A percentile compares a stretch with the other conserved stretches of the same genome.
phyloP scores from a whole-genome alignment of 1,140 invertebrate genomes.

The Amyelois transitella region DNA sequence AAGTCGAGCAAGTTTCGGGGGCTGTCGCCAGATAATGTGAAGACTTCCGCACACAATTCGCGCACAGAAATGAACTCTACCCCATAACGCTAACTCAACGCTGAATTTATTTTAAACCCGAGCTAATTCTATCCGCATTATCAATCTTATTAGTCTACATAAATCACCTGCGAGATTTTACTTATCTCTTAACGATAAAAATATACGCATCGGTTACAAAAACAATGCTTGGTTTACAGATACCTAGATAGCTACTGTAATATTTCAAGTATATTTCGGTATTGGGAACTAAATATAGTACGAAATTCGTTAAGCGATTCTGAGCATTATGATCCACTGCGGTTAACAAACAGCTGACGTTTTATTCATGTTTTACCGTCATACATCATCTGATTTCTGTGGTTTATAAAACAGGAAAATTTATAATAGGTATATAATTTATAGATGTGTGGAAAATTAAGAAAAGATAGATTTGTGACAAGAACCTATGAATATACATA shows the following conservation, averaged over 20 bases:
- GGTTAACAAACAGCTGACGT: not conserved
- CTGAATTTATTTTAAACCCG: too few species aligned
- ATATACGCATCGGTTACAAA: not conserved
- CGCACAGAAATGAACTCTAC: not conserved
- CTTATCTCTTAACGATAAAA: not conserved
- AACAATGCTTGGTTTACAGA: not conserved
- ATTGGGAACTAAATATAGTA: not conserved
- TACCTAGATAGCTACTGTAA: too few species aligned
- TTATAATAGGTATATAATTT: too few species aligned
- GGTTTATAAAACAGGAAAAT: too few species aligned
- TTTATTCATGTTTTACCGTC: too few species aligned
- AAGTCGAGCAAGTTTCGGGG: slow-evolving; percentile 20
- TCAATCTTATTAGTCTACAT: not conserved
- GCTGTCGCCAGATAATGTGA: slow-evolving; percentile 15
- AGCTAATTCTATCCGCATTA: not conserved
- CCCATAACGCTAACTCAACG: too few species aligned
- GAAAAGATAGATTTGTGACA: too few species aligned
- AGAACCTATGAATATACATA: too few species aligned
- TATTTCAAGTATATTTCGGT: not conserved
- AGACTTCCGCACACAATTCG: not conserved
- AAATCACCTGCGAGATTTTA: not conserved
- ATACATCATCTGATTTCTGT: too few species aligned
- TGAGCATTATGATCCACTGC: not conserved
- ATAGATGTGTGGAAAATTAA: too few species aligned
- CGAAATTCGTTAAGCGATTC: too few species aligned